Percentiles rank a stretch among this genome's conserved stretches.
Conservation (phyloP, 2,797 vertebrate genomes). For the Bovichtus diacanthus region DNA sequence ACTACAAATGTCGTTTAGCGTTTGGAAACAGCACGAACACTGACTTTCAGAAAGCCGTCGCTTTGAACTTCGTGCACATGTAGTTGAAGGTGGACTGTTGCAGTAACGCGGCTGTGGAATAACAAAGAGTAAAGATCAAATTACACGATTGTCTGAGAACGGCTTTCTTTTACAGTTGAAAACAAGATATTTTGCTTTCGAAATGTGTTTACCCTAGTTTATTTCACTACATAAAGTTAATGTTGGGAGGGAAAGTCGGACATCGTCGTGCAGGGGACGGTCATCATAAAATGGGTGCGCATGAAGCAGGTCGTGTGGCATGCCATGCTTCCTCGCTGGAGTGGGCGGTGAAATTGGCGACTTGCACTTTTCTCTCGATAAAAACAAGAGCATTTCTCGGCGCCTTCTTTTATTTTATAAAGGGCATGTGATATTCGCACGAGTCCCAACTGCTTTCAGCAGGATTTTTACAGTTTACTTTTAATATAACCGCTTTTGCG, state of each 20-base stretch:
- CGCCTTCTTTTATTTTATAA: neutral
- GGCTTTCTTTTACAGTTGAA: neutral
- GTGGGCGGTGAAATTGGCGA: slow-evolving; percentile 82
- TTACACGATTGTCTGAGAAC: slow-evolving; percentile 50
- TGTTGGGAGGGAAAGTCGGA: slow-evolving; percentile 17
- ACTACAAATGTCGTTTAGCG: rapidly evolving
- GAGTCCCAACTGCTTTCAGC: neutral
- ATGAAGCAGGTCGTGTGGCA: slow-evolving; percentile 81
- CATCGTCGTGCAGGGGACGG: slow-evolving; percentile 71
- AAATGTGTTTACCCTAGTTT: slow-evolving; percentile 1
- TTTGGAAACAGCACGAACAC: rapidly evolving
- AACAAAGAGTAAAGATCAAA: slow-evolving; percentile 82
- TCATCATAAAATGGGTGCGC: slow-evolving; percentile 84
- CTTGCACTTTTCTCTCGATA: slow-evolving; percentile 75
- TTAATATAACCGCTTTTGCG: slow-evolving; percentile 47
- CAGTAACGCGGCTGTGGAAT: slow-evolving; percentile 70
- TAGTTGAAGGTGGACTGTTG: slow-evolving; percentile 68
- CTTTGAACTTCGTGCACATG: slow-evolving; percentile 75
- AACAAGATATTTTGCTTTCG: neutral
- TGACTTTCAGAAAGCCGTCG: neutral
- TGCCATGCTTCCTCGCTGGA: slow-evolving; percentile 83
- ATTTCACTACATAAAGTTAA: slow-evolving; percentile 6
- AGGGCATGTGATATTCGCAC: rapidly evolving
- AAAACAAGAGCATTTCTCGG: slow-evolving; percentile 40
- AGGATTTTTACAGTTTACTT: slow-evolving; percentile 43